A percentile compares a stretch with the other conserved stretches of the same genome.
These are phyloP conservation scores for Hirtodrosophila duncani DNA, from an alignment of 2,888 invertebrate species.

Conservation along the genomic window DNA sequence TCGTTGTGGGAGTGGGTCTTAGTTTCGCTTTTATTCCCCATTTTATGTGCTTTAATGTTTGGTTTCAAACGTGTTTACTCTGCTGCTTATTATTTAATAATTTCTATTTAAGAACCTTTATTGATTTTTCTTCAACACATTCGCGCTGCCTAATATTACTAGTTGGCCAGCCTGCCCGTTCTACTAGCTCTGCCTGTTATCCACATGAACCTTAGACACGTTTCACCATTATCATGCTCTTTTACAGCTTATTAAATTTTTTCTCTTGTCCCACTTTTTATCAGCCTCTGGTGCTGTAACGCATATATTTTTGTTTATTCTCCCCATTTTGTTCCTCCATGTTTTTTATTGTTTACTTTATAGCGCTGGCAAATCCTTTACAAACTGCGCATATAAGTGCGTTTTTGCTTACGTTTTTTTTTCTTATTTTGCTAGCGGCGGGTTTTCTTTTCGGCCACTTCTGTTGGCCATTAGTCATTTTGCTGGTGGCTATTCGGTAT, in stretches of 20 bases:
- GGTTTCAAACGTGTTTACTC: constrained; percentile 58
- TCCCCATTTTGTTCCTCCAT: constrained; percentile 10
- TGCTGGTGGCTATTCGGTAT: constrained; percentile 8
- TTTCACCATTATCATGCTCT: constrained; percentile 61
- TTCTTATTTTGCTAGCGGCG: constrained; percentile 1
- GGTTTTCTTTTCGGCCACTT: no score
- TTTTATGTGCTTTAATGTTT: constrained; percentile 54
- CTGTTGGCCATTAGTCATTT: constrained; percentile 50
- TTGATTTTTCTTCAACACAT: constrained; percentile 69
- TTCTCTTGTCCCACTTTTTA: constrained; percentile 7
- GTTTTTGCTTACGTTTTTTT: constrained; percentile 17
- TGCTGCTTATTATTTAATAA: constrained; percentile 70
- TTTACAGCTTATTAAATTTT: constrained; percentile 71
- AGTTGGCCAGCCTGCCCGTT: no score
- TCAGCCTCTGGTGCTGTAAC: neutral
- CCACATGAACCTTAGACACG: no score
- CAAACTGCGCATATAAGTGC: constrained; percentile 71
- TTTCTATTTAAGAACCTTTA: constrained; percentile 67
- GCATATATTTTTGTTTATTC: constrained; percentile 28
- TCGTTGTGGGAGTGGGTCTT: constrained; percentile 5
- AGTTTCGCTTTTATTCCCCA: constrained; percentile 35
- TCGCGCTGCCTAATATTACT: no score
- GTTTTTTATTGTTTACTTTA: constrained; percentile 41
- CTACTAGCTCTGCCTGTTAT: no score
- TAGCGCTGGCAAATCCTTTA: constrained; percentile 47